These are phyloP conservation scores for Drosophila pachea DNA, from an alignment of 1,140 invertebrate genomes.

Conservation along the genomic window DNA sequence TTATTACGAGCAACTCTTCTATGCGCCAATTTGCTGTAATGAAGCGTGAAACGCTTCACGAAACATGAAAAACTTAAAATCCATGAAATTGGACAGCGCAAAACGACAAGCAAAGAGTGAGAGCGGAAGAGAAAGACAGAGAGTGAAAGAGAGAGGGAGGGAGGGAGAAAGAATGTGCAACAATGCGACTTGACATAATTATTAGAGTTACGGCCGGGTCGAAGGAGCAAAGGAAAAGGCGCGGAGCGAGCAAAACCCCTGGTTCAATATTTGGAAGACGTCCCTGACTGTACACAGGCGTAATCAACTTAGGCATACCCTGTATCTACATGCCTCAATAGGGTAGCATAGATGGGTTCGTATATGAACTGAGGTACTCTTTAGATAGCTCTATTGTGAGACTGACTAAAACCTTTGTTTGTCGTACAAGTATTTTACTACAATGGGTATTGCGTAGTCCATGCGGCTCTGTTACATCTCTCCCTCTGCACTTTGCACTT, in stretches of 20 bases:
- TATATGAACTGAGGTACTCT: background rate
- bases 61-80: conserved; percentile 59
- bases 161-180: conserved; percentile 26
- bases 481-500: conserved; percentile 48
- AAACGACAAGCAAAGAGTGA: conserved; percentile 13
- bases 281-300: background rate
- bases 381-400: too few relatives aligned
- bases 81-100: conserved; percentile 62
- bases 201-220: conserved; percentile 38
- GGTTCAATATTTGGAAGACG: conserved; percentile 1
- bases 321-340: background rate
- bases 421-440: too few relatives aligned
- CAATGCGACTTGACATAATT: conserved; percentile 68
- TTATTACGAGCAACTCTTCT: conserved; percentile 29
- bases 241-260: conserved; percentile 10
- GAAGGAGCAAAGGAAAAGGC: background rate
- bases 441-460: background rate
- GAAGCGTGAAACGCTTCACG: conserved; percentile 58
- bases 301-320: conserved; percentile 28
- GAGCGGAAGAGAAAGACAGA: background rate
- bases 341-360: background rate
- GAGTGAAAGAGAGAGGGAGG: background rate
- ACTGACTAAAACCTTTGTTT: too few relatives aligned
- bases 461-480: background rate
- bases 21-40: conserved; percentile 59